Evolutionary conservation across 23 tunicate species (phyloP).

Genomic region (Ciona savignyi): DNA sequence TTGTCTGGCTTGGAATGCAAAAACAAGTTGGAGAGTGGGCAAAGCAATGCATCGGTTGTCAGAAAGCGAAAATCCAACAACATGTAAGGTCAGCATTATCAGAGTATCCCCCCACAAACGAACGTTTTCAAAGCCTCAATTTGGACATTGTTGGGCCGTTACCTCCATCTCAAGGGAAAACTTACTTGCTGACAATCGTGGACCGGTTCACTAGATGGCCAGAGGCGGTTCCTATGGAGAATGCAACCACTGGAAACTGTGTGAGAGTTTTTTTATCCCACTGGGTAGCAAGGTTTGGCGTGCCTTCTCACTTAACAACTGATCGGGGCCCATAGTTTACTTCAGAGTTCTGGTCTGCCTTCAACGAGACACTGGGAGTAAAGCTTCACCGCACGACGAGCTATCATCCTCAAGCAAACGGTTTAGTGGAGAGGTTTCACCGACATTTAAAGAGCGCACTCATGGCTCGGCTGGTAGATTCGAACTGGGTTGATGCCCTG

Average conservation of each 20-base stretch:
- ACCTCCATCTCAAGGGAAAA: not conserved
- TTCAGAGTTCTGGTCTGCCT: constrained; percentile 4
- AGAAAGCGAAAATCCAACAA: not conserved
- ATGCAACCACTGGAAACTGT: not conserved
- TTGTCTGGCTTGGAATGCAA: constrained; percentile 10
- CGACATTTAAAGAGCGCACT: constrained; percentile 1
- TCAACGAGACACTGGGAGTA: not conserved
- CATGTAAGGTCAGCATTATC: not conserved
- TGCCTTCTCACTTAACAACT: not conserved
- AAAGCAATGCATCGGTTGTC: not conserved
- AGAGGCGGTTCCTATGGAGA: constrained; percentile 1
- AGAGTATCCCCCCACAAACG: not conserved
- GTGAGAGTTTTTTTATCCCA: not conserved
- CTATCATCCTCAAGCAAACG: constrained; percentile 5
- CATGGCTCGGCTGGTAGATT: not conserved
- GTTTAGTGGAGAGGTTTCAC: constrained; percentile 6
- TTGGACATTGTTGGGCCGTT: constrained; percentile 2
- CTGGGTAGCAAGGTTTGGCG: constrained; percentile 3
- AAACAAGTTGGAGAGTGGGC: constrained; percentile 6
- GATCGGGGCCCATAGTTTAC: constrained; percentile 3
- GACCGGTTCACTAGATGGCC: not conserved
- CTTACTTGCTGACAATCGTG: not conserved
- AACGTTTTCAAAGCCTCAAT: not conserved
- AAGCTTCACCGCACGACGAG: not conserved
- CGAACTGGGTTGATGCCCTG: constrained; percentile 13